Evolutionary conservation across 1,140 invertebrate genomes (phyloP).

Genomic region (Ostrea denselamellosa): DNA sequence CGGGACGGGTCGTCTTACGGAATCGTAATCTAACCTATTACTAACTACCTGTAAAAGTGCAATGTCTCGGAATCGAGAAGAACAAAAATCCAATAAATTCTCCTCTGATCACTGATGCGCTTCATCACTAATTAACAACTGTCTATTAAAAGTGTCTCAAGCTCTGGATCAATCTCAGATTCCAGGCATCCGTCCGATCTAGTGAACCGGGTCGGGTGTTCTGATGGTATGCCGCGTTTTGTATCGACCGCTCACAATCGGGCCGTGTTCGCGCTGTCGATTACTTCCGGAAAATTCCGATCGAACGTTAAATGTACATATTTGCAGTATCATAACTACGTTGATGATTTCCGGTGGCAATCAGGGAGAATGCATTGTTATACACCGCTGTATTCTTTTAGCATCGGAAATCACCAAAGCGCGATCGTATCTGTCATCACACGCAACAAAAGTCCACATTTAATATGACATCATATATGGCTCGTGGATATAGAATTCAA

Average conservation of each 20-base stretch:
- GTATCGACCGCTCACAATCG: conserved; percentile 4
- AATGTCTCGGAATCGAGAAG: conserved; percentile 33
- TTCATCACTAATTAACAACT: conserved; percentile 28
- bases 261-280: conserved; percentile 29
- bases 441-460: conserved; percentile 35
- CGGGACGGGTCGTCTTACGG: conserved; percentile 17
- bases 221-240: conserved; percentile 31
- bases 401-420: conserved; percentile 37
- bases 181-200: conserved; percentile 16
- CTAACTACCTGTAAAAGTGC: conserved; percentile 29
- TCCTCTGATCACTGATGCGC: conserved; percentile 1
- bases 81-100: conserved; percentile 32
- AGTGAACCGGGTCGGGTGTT: conserved; percentile 20
- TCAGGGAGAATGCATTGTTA: conserved; percentile 23
- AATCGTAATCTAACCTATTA: conserved; percentile 6
- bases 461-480: conserved; percentile 33
- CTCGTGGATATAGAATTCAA: conserved; percentile 41
- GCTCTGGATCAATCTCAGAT: conserved; percentile 14
- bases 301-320: conserved; percentile 45
- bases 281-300: conserved; percentile 44
- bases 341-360: conserved; percentile 35
- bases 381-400: conserved; percentile 35
- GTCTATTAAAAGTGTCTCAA: conserved; percentile 35
- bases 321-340: conserved; percentile 42
- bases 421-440: conserved; percentile 40